Conservation (phyloP, 2,113 vertebrate genomes). For the Neotoma lepida region DNA sequence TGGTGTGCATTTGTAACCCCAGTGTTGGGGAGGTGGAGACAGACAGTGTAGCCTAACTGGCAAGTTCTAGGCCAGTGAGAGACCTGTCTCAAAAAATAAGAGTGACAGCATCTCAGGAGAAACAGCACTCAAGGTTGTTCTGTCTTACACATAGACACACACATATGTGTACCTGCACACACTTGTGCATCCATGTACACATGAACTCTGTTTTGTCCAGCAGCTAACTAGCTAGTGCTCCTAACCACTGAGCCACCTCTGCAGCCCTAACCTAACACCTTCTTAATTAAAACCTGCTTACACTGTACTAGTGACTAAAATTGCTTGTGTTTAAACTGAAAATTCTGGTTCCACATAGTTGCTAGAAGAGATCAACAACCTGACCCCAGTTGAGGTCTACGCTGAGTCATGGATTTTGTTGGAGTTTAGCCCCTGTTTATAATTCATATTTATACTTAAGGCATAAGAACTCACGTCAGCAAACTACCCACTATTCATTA, state of each 20-base stretch:
- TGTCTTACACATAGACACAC: background rate
- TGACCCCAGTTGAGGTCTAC: background rate
- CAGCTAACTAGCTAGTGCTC: background rate
- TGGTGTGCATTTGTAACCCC: background rate
- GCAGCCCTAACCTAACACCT: background rate
- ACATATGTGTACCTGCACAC: background rate
- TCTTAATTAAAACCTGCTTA: conserved; percentile 32
- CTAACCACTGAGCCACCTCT: background rate
- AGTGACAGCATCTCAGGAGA: background rate
- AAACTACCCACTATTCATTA: conserved; percentile 10
- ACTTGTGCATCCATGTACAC: background rate
- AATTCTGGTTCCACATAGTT: background rate
- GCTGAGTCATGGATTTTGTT: background rate
- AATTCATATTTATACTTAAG: conserved; percentile 26
- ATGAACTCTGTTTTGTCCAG: background rate
- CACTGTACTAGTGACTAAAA: background rate
- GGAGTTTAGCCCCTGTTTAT: background rate
- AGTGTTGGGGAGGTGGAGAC: background rate
- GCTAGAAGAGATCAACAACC: background rate
- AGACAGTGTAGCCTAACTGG: background rate
- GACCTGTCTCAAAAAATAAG: background rate
- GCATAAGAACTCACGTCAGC: background rate
- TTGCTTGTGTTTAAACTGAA: background rate
- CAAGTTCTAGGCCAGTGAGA: background rate
- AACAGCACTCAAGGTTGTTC: background rate